Conservation (phyloP, 2,888 invertebrate genomes). For the Melanchra persicariae region DNA sequence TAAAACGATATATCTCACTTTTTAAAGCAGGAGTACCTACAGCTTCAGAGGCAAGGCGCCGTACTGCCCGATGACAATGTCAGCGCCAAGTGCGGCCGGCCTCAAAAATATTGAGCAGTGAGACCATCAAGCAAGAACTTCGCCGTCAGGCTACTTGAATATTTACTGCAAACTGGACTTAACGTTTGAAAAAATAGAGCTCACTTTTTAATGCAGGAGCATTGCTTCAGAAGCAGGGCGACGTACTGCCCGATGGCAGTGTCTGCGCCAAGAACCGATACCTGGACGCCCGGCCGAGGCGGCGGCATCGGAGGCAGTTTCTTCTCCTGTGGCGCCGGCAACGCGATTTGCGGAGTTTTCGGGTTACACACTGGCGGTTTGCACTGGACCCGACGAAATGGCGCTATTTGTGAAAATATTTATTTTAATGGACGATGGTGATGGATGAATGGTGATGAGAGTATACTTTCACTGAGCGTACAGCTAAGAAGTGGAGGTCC, state of each 20-base stretch:
- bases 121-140: not conserved
- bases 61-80: too few species aligned
- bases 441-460: not conserved
- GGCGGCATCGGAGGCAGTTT: slow-evolving; percentile 71
- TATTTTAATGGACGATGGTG: not conserved
- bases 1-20: too few species aligned
- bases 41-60: too few species aligned
- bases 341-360: slow-evolving; percentile 65
- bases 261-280: slow-evolving; percentile 89
- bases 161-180: not conserved
- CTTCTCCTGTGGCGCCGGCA: slow-evolving; percentile 74
- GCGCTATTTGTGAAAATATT: slow-evolving; percentile 72
- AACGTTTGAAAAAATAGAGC: slow-evolving; percentile 52
- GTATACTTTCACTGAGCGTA: too few species aligned
- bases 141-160: not conserved
- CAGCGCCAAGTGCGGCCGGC: too few species aligned
- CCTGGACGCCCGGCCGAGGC: slow-evolving; percentile 81
- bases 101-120: too few species aligned
- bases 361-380: slow-evolving; percentile 63
- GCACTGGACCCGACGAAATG: slow-evolving; percentile 80
- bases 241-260: slow-evolving; percentile 87
- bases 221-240: slow-evolving; percentile 89
- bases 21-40: too few species aligned
- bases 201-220: slow-evolving; percentile 87
- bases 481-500: too few species aligned